A percentile compares a stretch with the other conserved stretches of the same genome.
These are phyloP conservation scores for Vanessa cardui DNA, from an alignment of 2,888 invertebrate species.

Conservation along the genomic window DNA sequence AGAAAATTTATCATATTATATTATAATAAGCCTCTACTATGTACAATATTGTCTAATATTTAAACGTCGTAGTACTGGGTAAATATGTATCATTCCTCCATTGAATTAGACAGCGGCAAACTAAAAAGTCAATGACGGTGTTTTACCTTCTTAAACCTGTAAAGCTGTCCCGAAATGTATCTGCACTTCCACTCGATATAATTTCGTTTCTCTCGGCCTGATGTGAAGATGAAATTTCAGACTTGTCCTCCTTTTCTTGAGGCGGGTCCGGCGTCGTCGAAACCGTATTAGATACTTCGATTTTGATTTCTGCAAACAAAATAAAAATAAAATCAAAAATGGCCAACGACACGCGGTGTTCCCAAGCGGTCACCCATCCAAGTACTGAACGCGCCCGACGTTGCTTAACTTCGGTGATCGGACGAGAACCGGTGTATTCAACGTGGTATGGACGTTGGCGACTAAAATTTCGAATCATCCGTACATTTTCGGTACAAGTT, in stretches of 20 bases:
- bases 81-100: too few species aligned
- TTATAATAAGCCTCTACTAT: too few species aligned
- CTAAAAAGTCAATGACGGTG: neutral
- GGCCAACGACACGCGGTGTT: constrained; percentile 49
- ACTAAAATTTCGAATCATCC: neutral
- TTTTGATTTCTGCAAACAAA: constrained; percentile 36
- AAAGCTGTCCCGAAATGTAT: constrained; percentile 52
- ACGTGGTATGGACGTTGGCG: constrained; percentile 36
- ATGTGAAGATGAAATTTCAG: constrained; percentile 41
- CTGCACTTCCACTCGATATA: constrained; percentile 51
- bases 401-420: constrained; percentile 53
- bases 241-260: constrained; percentile 42
- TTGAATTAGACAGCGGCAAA: too few species aligned
- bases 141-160: constrained; percentile 56
- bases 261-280: constrained; percentile 47
- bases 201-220: constrained; percentile 42
- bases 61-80: too few species aligned
- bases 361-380: constrained; percentile 68
- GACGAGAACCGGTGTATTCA: constrained; percentile 45
- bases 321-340: constrained; percentile 11
- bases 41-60: too few species aligned
- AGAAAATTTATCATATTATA: too few species aligned
- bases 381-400: constrained; percentile 64
- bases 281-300: constrained; percentile 47
- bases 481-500: neutral